Evolutionary conservation across 2,113 vertebrate species (phyloP).

Genomic region (Dicentrarchus labrax): DNA sequence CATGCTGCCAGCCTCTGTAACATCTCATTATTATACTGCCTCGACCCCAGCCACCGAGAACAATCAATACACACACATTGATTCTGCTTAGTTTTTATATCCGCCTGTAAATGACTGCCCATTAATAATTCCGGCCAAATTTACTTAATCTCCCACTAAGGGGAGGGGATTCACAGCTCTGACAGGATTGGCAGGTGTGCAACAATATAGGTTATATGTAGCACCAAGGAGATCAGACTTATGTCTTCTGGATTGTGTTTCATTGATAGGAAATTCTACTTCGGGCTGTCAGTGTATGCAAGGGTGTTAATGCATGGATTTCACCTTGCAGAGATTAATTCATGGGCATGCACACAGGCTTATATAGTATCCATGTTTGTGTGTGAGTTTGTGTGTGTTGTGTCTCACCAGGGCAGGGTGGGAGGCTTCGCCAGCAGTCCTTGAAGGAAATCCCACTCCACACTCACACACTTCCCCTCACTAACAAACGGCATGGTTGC

Average conservation of each 20-base stretch:
- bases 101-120: slow-evolving; percentile 83
- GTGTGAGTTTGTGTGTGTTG: slow-evolving; percentile 14
- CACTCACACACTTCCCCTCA: slow-evolving; percentile 89
- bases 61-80: slow-evolving; percentile 86
- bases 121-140: slow-evolving; percentile 87
- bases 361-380: slow-evolving; percentile 61
- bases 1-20: slow-evolving; percentile 73
- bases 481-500: slow-evolving; percentile 88
- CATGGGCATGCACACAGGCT: slow-evolving; percentile 74
- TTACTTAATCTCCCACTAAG: slow-evolving; percentile 83
- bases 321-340: slow-evolving; percentile 78
- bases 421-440: slow-evolving; percentile 90
- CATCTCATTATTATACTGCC: slow-evolving; percentile 86
- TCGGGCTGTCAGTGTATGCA: slow-evolving; percentile 55
- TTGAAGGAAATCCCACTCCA: slow-evolving; percentile 93
- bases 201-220: slow-evolving; percentile 60
- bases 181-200: slow-evolving; percentile 73
- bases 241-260: slow-evolving; percentile 52
- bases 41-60: slow-evolving; percentile 83
- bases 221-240: slow-evolving; percentile 40
- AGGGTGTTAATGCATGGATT: slow-evolving; percentile 67
- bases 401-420: slow-evolving; percentile 90
- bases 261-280: slow-evolving; percentile 61
- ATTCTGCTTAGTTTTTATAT: slow-evolving; percentile 87
- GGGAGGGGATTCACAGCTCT: slow-evolving; percentile 63